Evolutionary conservation across 2,888 invertebrate species (phyloP).

Genomic region (Lepidonotus clava): DNA sequence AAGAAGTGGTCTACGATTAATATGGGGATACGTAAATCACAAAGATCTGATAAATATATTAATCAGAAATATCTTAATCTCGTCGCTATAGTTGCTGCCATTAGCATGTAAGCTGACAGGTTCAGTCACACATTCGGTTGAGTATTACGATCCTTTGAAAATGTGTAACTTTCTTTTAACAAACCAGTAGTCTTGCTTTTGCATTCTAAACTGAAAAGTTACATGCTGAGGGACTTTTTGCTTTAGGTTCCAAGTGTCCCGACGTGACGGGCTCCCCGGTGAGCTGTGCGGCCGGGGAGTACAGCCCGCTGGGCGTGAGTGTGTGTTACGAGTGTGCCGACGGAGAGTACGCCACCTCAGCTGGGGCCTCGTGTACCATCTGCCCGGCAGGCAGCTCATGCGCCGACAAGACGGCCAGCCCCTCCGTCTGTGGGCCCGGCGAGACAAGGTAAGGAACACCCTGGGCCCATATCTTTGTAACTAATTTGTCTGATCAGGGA

Average conservation of each 20-base stretch:
- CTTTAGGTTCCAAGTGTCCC: slow-evolving; percentile 54
- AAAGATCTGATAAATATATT: background rate
- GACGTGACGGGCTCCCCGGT: slow-evolving; percentile 30
- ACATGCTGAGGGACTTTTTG: too few relatives aligned
- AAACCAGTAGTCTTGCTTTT: too few relatives aligned
- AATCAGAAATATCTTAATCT: background rate
- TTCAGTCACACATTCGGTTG: too few relatives aligned
- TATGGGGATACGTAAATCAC: background rate
- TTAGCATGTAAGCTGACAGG: too few relatives aligned
- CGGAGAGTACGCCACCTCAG: slow-evolving; percentile 54
- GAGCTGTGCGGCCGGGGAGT: slow-evolving; percentile 57
- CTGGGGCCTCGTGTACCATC: slow-evolving; percentile 62
- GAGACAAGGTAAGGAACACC: slow-evolving; percentile 30
- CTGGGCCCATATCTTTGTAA: background rate
- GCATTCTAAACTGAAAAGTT: too few relatives aligned
- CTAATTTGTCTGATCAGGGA: too few relatives aligned
- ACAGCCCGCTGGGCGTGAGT: slow-evolving; percentile 56
- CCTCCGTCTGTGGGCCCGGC: background rate
- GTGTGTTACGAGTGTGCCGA: slow-evolving; percentile 52
- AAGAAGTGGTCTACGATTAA: too few relatives aligned
- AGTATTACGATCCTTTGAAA: too few relatives aligned
- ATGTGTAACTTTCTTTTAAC: too few relatives aligned
- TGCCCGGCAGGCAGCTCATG: slow-evolving; percentile 74
- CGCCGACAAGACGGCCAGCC: slow-evolving; percentile 59
- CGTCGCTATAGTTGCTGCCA: too few relatives aligned